Evolutionary conservation across 1,140 invertebrate genomes (phyloP).

Genomic region (Condylostylus longicornis): DNA sequence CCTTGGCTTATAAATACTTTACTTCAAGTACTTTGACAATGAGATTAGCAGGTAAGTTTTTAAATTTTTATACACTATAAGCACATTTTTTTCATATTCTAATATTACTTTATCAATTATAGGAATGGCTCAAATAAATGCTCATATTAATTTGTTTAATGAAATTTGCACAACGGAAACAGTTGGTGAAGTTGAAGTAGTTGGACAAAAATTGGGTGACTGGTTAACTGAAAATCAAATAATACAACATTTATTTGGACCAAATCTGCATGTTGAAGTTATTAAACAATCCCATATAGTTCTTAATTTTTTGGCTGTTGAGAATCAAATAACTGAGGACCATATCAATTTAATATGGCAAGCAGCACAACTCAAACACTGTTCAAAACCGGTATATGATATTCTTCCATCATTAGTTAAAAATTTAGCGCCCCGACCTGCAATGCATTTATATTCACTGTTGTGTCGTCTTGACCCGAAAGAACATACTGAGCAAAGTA

Average conservation of each 20-base stretch:
- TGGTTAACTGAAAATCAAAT: slow-evolving; percentile 86
- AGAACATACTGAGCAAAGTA: slow-evolving; percentile 84
- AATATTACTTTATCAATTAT: neutral
- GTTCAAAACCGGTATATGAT: slow-evolving; percentile 83
- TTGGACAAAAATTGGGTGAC: slow-evolving; percentile 67
- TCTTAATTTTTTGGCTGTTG: slow-evolving; percentile 80
- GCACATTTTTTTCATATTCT: too few species aligned
- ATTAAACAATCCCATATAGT: slow-evolving; percentile 89
- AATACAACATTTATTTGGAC: slow-evolving; percentile 87
- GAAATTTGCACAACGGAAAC: slow-evolving; percentile 78
- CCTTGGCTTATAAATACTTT: slow-evolving; percentile 89
- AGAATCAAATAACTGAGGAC: slow-evolving; percentile 75
- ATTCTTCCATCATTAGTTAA: slow-evolving; percentile 77
- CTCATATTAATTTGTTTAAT: slow-evolving; percentile 78
- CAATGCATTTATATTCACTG: slow-evolving; percentile 72
- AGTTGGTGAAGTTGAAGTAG: slow-evolving; percentile 63
- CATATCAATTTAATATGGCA: slow-evolving; percentile 89
- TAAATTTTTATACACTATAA: slow-evolving; percentile 2
- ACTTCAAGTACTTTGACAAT: slow-evolving; percentile 84
- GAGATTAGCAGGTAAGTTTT: slow-evolving; percentile 50
- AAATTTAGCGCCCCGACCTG: slow-evolving; percentile 71
- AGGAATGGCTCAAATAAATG: slow-evolving; percentile 87
- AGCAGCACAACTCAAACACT: slow-evolving; percentile 86
- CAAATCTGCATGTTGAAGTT: slow-evolving; percentile 88
- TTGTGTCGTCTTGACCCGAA: slow-evolving; percentile 72